phyloP scores from a whole-genome alignment of 2,113 vertebrate genomes.

The Geococcyx californianus region DNA sequence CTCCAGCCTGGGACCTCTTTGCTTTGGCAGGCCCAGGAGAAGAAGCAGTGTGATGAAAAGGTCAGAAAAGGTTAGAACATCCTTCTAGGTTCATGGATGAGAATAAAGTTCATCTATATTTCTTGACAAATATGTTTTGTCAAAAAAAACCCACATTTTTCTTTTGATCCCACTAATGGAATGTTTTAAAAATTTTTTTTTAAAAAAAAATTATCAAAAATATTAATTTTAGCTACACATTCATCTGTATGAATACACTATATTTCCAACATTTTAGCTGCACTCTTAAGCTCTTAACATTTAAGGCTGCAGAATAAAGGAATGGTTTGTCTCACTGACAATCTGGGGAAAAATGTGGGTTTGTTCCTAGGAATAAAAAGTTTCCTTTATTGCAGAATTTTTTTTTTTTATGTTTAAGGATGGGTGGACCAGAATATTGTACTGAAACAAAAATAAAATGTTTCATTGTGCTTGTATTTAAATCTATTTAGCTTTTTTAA shows the following conservation, averaged over 20 bases:
- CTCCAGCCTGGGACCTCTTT: background rate
- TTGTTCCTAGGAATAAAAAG: background rate
- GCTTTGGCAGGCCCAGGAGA: rapidly evolving
- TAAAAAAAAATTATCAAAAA: background rate
- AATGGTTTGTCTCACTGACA: background rate
- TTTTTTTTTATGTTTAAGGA: background rate
- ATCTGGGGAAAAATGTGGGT: background rate
- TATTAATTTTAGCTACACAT: background rate
- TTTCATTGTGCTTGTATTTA: background rate
- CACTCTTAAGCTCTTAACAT: background rate
- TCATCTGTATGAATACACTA: background rate
- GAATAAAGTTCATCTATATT: background rate
- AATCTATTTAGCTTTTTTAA: background rate
- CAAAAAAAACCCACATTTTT: background rate
- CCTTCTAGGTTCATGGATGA: background rate
- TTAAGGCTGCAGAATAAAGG: background rate
- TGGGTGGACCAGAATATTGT: background rate
- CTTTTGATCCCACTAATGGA: background rate
- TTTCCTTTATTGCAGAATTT: background rate
- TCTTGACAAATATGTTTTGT: background rate
- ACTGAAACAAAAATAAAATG: background rate
- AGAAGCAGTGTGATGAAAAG: background rate
- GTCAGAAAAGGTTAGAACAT: background rate
- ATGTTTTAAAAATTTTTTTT: background rate
- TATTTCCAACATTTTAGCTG: background rate